Base-by-base conservation (phyloP, 2,113 vertebrate species). In the Falcunculus frontatus region DNA sequence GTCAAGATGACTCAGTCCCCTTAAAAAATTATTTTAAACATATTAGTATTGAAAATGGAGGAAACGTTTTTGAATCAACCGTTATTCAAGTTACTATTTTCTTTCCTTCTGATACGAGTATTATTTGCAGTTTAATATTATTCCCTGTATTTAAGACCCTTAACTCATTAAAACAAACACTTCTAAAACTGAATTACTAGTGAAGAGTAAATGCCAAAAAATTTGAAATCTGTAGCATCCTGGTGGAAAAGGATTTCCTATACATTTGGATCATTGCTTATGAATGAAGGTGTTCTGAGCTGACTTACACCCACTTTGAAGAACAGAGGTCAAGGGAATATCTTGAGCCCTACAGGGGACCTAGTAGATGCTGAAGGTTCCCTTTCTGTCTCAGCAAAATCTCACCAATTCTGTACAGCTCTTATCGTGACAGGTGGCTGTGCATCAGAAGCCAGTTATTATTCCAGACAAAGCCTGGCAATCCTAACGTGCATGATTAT, bases 41-140 rank as follows among this genome's bases (percentile, higher is more conserved):
- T 65, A 14, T 26, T 64, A 60, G 0, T 62, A 23, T n/a, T 52
- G 10, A 56, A 50, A 83, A 52, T 1, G 0, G 7, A 69, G 4
- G 17, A 46, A 47, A 8, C 11, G 8, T 46, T 56, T 89, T 59
- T 2, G 4, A 56, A 75, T 62, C 16, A 64, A 42, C 9, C 4
- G 16, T 50, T 69, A 35, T 16, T 20, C 13, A 62, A 17, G 5
- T 44, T 57, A 56, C 10, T 55, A 9, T 47, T 69, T 70, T 4
- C 26, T 50, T 59, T 63, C 13, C 11, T 76, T 50, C 15, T 53
- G 22, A 39, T 27, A 22, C 9, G 6, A 83, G 5, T 41, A 37
- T 46, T 44, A 18, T 60, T 49, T 60, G 79, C 33, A 55, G 4
- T 74, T 64, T 82, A 64, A 37, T 64, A 53, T 42, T 47, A 25